Evolutionary conservation across 2,888 invertebrate genomes (phyloP).

Genomic region (Thecocarcelia acutangulata): DNA sequence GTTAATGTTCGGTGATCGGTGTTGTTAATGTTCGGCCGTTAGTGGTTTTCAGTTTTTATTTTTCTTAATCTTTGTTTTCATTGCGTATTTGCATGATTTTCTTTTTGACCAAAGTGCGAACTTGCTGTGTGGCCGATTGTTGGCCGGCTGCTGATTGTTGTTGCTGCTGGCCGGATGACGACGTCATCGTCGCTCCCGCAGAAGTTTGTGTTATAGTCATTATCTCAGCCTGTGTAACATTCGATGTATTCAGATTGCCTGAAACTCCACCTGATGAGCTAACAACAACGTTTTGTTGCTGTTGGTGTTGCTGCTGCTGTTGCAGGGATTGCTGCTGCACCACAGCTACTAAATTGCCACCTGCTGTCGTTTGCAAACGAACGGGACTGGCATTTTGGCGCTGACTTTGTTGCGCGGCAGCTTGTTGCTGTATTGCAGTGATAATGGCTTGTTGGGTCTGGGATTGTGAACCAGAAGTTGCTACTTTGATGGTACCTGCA

Average conservation of each 20-base stretch:
- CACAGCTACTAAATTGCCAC: conserved; percentile 84
- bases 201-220: conserved; percentile 77
- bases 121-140: conserved; percentile 79
- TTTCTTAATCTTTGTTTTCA: conserved; percentile 78
- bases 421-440: conserved; percentile 83
- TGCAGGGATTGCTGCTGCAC: conserved; percentile 82
- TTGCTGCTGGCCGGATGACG: conserved; percentile 72
- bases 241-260: conserved; percentile 65
- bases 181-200: conserved; percentile 57
- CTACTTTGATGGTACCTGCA: conserved; percentile 83
- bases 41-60: conserved; percentile 8
- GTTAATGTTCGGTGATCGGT: too few relatives aligned
- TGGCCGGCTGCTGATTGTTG: conserved; percentile 70
- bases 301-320: conserved; percentile 71
- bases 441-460: conserved; percentile 83
- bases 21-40: too few relatives aligned
- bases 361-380: conserved; percentile 83
- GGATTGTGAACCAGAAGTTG: conserved; percentile 79
- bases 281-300: conserved; percentile 70
- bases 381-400: conserved; percentile 84
- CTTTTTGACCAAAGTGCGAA: conserved; percentile 81
- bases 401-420: conserved; percentile 83
- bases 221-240: conserved; percentile 77
- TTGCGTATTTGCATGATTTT: conserved; percentile 80
- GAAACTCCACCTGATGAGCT: conserved; percentile 48